Conservation (phyloP, 2,797 vertebrate genomes). For the Scleropages formosus region DNA sequence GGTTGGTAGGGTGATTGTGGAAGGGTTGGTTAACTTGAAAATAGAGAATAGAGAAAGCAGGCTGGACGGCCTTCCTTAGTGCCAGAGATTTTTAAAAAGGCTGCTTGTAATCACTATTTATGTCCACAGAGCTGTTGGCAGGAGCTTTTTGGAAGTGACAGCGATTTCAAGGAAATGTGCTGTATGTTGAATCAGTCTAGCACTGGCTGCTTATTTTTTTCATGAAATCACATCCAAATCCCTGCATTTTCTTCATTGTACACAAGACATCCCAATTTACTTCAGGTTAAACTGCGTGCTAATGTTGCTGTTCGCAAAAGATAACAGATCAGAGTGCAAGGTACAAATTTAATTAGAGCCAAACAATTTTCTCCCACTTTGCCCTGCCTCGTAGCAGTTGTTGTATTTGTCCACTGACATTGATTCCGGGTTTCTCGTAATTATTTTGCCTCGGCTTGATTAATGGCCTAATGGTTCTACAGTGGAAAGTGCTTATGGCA, state of each 20-base stretch:
- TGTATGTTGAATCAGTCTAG: not conserved
- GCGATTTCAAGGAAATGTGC: not conserved
- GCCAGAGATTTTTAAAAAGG: too few relatives aligned
- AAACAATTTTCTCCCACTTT: slow-evolving; percentile 47
- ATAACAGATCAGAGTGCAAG: slow-evolving; percentile 47
- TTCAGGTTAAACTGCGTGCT: slow-evolving; percentile 57
- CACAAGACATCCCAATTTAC: slow-evolving; percentile 42
- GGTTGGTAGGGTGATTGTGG: too few relatives aligned
- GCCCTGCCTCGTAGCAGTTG: slow-evolving; percentile 43
- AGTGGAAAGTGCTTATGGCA: slow-evolving; percentile 25
- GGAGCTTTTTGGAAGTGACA: too few relatives aligned
- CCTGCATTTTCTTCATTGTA: slow-evolving; percentile 26
- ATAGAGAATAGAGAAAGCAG: too few relatives aligned
- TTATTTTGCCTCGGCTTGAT: slow-evolving; percentile 70
- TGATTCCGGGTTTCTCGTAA: slow-evolving; percentile 66
- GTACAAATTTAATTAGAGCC: slow-evolving; percentile 51
- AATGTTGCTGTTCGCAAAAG: slow-evolving; percentile 56
- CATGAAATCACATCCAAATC: not conserved
- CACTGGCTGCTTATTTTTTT: not conserved
- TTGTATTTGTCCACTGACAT: slow-evolving; percentile 50
- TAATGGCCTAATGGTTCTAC: slow-evolving; percentile 67
- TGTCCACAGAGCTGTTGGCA: too few relatives aligned
- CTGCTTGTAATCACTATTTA: too few relatives aligned
- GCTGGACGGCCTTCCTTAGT: too few relatives aligned
- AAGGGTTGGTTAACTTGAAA: too few relatives aligned